Base-by-base conservation (phyloP, 2,113 vertebrate species). In the Stigmatopora nigra region DNA sequence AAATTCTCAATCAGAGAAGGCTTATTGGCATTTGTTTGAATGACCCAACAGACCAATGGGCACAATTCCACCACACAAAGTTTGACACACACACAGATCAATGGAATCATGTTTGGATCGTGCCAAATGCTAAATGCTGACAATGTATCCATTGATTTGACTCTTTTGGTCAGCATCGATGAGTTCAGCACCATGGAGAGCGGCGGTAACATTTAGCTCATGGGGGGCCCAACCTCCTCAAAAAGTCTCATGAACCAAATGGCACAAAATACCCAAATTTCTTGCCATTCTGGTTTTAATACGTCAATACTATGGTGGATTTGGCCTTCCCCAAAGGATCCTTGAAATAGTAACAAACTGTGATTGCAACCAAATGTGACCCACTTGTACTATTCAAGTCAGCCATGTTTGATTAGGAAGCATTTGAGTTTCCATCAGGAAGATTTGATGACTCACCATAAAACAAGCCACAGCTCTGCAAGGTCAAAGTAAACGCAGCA, bases 81-180 rank as follows among this genome's bases (percentile, higher is more conserved):
- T 55, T 62, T 48, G 61, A 73, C 68, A 63, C 49, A 59, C 55
- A 60, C 47, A 70, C 64, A 36, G 69, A 81, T 76, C 76, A 72
- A 72, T 81, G 55, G 17, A 31, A 72, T 76, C 59, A 76, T 73
- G 65, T 70, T 70, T 67, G 59, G 61, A 63, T 77, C 65, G 66
- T 61, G 63, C 68, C 63, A 1, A 69, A 51, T 11, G 5, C 75
- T 72, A 48, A 74, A 68, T 57, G 51, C 69, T 77, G 67, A 72
- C 64, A 70, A 68, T 80, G 70, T 45, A 76, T 80, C 55, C 69
- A 82, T 82, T 68, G 75, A 80, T 80, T 44, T 22, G 36, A 60
- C 53, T 52, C 55, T 73, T 81, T 78, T 63, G 75, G 71, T 67
- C 55, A 67, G 68, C 61, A 61, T 56, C 53, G 62, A 73, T 61